A percentile compares a stretch with the other conserved stretches of the same genome.
These are phyloP conservation scores for Sciurus niger DNA, from an alignment of 2,113 vertebrate genomes.

Conservation along the genomic window DNA sequence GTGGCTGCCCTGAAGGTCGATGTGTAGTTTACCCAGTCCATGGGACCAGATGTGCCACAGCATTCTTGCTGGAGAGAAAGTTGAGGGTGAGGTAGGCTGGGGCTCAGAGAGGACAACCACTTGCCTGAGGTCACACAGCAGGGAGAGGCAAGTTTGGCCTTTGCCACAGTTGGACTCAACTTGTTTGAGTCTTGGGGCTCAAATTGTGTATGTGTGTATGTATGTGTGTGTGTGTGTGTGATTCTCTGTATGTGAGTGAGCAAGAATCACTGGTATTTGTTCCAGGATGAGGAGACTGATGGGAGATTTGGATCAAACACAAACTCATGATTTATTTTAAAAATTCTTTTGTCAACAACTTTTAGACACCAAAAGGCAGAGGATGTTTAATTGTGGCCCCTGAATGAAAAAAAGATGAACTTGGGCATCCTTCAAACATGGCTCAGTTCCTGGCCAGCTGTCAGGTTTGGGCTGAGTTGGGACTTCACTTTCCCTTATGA, in stretches of 20 bases:
- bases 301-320: background rate
- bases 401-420: background rate
- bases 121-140: background rate
- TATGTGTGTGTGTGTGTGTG: background rate
- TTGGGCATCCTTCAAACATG: background rate
- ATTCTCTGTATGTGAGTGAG: too few species aligned
- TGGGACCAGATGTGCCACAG: conserved; percentile 89
- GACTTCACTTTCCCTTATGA: background rate
- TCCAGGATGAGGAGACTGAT: background rate
- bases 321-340: background rate
- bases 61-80: conserved; percentile 86
- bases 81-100: background rate
- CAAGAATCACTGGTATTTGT: background rate
- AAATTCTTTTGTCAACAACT: background rate
- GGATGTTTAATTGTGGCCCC: background rate
- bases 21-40: conserved; percentile 89
- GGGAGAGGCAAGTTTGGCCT: background rate
- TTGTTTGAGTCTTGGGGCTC: background rate
- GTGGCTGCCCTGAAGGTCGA: conserved; percentile 84
- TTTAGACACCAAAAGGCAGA: background rate
- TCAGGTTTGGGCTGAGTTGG: background rate
- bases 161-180: background rate
- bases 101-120: background rate
- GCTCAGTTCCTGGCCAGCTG: background rate
- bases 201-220: too few species aligned